Percentiles rank a stretch among this genome's conserved stretches.
These are phyloP conservation scores for Apamea monoglypha DNA, from an alignment of 2,888 invertebrate species.

Conservation along the genomic window DNA sequence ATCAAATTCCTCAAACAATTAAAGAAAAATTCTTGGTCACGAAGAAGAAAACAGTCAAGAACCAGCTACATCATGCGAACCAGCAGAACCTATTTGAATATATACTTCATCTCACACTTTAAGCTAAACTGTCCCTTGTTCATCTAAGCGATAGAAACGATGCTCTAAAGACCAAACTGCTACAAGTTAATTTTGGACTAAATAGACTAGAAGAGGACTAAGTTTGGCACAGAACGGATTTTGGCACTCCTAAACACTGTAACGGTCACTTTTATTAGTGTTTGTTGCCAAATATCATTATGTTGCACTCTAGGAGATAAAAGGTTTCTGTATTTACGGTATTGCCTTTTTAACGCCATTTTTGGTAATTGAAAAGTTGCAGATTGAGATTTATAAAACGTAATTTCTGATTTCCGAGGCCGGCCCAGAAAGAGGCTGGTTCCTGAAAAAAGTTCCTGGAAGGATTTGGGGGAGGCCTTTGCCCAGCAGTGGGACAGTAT, in stretches of 20 bases:
- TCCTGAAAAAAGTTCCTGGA: too few relatives aligned
- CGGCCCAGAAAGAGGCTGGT: too few relatives aligned
- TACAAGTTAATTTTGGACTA: conserved; percentile 48
- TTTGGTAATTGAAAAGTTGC: conserved; percentile 12
- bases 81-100: background rate
- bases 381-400: background rate
- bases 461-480: too few relatives aligned
- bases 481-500: too few relatives aligned
- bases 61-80: background rate
- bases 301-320: conserved; percentile 22
- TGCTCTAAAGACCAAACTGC: conserved; percentile 35
- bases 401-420: background rate
- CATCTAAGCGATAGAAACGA: conserved; percentile 27
- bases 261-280: conserved; percentile 51
- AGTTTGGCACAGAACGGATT: conserved; percentile 51
- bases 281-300: conserved; percentile 56
- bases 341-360: background rate
- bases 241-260: conserved; percentile 43
- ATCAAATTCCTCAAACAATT: background rate
- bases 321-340: conserved; percentile 35
- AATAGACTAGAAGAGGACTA: conserved; percentile 33
- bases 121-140: conserved; percentile 11
- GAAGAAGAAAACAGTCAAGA: background rate
- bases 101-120: background rate
- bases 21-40: background rate